Base-by-base conservation (phyloP, 2,888 invertebrate species). In the Luffia ferchaultella region DNA sequence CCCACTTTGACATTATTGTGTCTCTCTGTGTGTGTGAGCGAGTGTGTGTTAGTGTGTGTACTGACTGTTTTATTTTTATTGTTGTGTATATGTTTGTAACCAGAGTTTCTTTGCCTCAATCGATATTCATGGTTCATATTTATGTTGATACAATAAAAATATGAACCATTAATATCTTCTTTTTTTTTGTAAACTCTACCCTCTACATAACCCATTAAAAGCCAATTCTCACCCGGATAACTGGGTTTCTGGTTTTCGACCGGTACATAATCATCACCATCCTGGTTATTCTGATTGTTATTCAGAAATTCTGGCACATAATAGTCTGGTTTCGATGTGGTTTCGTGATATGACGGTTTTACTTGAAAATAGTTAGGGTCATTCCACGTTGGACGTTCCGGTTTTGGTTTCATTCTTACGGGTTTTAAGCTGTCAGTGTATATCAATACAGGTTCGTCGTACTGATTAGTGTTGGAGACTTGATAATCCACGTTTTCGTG, bases 251-350 rank as follows among this genome's bases (percentile, higher is more conserved):
- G 61, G 58, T 71, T 73, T 57, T 68, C 65, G 53, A 78, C 69
- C 42, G 78, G 80, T 50, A 76, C 76, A 77, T 79, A 82, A 76
- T 76, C 83, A 78, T 82, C 79, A 74, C 58, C 73, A 66, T 71
- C 68, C 49, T 62, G 60, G 20, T 61, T 63, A 60, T 62, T 65
- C 53, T 57, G 60, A n/a, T 57, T 57, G 48, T 50, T 58, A 57
- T 52, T 62, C 48, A 58, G 56, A 59, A 64, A 66, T 53, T 60
- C 67, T 2, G 67, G 68, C 50, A 67, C 66, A 62, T 74, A 74
- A 57, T 60, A 68, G 47, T 67, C 73, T 9, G 75, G 73, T 19
- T 64, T 62, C 52, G 79, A 77, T 7, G 73, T 75, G 20, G 64
- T 76, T 56, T 83, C 84, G 50, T 83, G 77, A 56, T 85, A 85